Base-by-base conservation (phyloP, 2,797 vertebrate genomes). In the Ctenopoma kingsleyae region DNA sequence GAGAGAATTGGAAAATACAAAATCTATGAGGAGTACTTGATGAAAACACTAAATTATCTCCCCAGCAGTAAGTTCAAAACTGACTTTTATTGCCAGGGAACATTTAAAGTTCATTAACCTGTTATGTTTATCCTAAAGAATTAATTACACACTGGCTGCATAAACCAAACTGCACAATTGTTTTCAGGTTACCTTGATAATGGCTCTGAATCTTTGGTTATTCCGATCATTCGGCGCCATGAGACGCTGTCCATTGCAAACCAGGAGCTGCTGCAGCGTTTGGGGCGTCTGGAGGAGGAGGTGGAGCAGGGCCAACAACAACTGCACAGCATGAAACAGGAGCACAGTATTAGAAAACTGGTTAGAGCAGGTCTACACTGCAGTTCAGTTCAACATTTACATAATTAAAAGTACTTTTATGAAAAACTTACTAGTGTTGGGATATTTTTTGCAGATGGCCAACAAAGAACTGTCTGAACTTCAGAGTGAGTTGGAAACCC, bases 1-100 rank as follows among this genome's bases (percentile, higher is more conserved):
- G 89, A 87, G 25, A 88, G 82, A 62, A 76, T 91, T 36, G 50
- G 72, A 74, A 95, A 92, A 77, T 88, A 94, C n/a, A 89, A 93
- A 89, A 76, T 79, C 12, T 94, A 88, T 44, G 90, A 95, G 84
- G 88, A 94, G 83, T 96, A 94, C 72, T 71, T 96, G 71, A 75
- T 89, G 69, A 92, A 94, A 89, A 92, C 91, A 23, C 63, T 93
- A 5, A 86, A 95, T 74, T 83, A 86, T 76, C 82, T 95, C 43
- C 95, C 93, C 43, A 90, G 88, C 23, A 89, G 93, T 95, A 89
- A 74, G 92, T 89, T 40, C 1, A 82, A 46, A 41, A 17, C 19
- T 20, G 8, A 17, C 8, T 32, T 23, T 19, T 12, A 25, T 15
- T 64, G 43, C 7, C 15, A 32, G 8, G 27, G 11, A 41, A 27